Base-by-base conservation (phyloP, 2,797 vertebrate species). In the Lacerta bilineata region DNA sequence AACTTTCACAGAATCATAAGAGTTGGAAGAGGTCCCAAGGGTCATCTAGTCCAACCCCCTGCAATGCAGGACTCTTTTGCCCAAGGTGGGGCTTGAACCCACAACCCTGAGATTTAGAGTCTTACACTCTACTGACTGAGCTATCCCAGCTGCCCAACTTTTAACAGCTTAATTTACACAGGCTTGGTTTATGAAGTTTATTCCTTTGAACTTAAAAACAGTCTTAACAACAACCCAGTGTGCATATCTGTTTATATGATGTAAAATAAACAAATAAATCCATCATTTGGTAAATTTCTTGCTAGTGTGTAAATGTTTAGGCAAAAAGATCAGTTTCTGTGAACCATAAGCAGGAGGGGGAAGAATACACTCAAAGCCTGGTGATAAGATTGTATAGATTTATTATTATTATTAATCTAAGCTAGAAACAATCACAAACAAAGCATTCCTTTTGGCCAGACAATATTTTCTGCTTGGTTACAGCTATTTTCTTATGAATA, bases 401-500 rank as follows among this genome's bases (percentile, higher is more conserved):
- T 55, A 1, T 55, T 55, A 15, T 55, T 55, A 55, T 55, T 55
- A 55, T 4, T 55, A 55, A 55, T 55, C 50, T 55, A 18, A 83
- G 46, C 0, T 39, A 27, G 68, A 4, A 80, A 59, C 78, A 90
- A 84, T 59, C 74, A 1, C n/a, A 90, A 91, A 7, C 9, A 68
- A 77, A 74, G 0, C 0, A 75, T 93, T 92, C 25, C 1, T 71
- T 64, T 13, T 20, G 85, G 0, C 27, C 80, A 68, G 88, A 17
- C 4, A 46, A 43, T 82, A 79, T 1, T 87, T 92, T 91, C 74
- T 93, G 36, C 1, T 27, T 91, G 27, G 39, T 87, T 92, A 80
- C 61, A 61, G 3, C 69, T 4, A 59, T 90, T 90, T 87, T 64
- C 29, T 0, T 2, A 0, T 83, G 61, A 46, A 2, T 86, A 81